Base-by-base conservation (phyloP, 2,888 invertebrate genomes). In the Neoaliturus tenellus region DNA sequence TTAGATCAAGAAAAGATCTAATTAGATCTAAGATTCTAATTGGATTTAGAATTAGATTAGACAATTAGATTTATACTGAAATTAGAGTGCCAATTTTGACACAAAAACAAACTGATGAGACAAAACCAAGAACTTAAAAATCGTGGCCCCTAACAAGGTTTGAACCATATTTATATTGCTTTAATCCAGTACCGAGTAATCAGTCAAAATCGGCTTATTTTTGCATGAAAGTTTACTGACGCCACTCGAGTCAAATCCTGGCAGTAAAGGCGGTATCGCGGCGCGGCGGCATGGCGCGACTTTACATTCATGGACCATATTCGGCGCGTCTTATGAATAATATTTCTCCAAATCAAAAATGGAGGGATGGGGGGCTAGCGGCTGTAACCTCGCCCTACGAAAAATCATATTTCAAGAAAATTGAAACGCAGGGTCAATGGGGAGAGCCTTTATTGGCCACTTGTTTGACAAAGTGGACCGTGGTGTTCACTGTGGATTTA, bases 221-320 rank as follows among this genome's bases (percentile, higher is more conserved):
- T n/a, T 35, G 4, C 10, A 35, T 55, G 25, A 8, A 23, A 55
- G 23, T 55, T 55, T 55, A 25, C 25, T 25, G 55, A 48, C 8
- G 2, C 20, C 20, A 6, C 55, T 25, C 20, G 20, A 55, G 55
- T 20, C 48, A 48, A 3, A 48, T 14, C n/a, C 3, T 4, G 14
- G 23, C 20, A 14, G 62, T 31, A 28, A 62, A 62, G 14, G n/a
- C 23, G 55, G 55, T 55, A 55, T 55, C 55, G 20, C 25, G 3
- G 5, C n/a, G n/a, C n/a, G 39, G 5, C 48, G 17, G 35, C 48
- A 8, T 4, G 17, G 48, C 20, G 51, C 23, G 20, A 17, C 31
- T 62, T 31, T 10, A 14, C 62, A 62, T 62, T 62, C 62, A 62
- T 62, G 62, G 62, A 62, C 62, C 62, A 62, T 62, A 62, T 62